A percentile compares a stretch with the other conserved stretches of the same genome.
These are phyloP conservation scores for Acheta domesticus DNA, from an alignment of 2,888 invertebrate species.

Conservation along the genomic window DNA sequence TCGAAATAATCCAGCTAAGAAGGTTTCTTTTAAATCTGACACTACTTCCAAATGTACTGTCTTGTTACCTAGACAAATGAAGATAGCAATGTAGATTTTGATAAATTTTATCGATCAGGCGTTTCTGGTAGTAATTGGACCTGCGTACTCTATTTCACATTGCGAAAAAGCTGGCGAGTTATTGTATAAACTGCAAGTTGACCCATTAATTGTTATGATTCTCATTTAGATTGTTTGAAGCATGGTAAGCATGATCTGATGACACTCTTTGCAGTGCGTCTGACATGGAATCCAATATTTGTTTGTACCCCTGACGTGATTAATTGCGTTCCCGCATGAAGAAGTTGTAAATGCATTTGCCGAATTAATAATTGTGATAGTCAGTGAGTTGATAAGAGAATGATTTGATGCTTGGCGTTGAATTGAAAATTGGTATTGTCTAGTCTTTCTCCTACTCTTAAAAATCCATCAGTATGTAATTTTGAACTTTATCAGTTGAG, in stretches of 20 bases:
- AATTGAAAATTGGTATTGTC: too few relatives aligned
- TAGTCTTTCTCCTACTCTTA: too few relatives aligned
- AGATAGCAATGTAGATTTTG: background rate
- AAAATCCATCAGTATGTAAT: too few relatives aligned
- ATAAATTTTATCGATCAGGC: background rate
- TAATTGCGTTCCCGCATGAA: background rate
- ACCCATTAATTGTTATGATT: background rate
- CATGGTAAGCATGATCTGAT: background rate
- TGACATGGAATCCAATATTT: background rate
- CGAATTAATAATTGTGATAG: too few relatives aligned
- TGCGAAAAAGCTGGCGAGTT: background rate
- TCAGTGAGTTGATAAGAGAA: too few relatives aligned
- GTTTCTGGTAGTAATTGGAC: background rate
- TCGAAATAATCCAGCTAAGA: too few relatives aligned
- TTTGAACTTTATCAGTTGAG: too few relatives aligned
- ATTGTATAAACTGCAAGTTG: background rate
- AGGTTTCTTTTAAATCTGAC: background rate
- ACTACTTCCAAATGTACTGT: background rate
- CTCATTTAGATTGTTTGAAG: background rate
- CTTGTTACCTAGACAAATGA: background rate
- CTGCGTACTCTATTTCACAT: background rate
- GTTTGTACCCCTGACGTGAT: background rate
- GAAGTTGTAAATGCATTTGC: too few relatives aligned
- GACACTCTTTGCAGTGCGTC: background rate
- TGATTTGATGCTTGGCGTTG: too few relatives aligned